Evolutionary conservation across 2,797 vertebrate species (phyloP), one percentile per base, ranked within the genome.

Genomic region (Spheniscus humboldti): DNA sequence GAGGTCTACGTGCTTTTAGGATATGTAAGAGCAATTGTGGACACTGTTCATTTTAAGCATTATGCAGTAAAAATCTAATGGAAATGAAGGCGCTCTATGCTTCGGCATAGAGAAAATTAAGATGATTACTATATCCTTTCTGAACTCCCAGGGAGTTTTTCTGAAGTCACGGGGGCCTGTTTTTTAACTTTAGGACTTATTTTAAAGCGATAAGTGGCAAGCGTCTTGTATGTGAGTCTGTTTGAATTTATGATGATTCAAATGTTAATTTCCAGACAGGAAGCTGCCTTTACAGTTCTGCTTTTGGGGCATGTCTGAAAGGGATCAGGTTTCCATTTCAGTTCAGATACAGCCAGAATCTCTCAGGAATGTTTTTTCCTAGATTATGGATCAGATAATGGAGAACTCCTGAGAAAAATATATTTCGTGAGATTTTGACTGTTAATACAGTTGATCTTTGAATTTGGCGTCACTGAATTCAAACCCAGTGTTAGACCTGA

Each of bases 241-340:
- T 86, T 88, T 86, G 96, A 94, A 94, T 96, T 92, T 95, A 92
- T 87, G 92, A 60, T 91, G 91, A 92, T 94, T 92, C 87, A 92
- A 82, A 93, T 92, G 92, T 90, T 96, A 94, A 97, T 95, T 97
- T 95, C 90, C 91, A 97, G 94, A 94, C 96, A 95, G 95, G 94
- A 96, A 95, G 75, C 72, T 95, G 86, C 86, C 78, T 94, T 92
- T 94, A 74, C 88, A 95, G 71, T 87, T 92, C 90, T 93, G 87
- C 73, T 95, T 97, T 90, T 78, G 93, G 89, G 78, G 67, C 86
- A 84, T 67, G 92, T 94, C 91, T 95, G 95, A 93, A 88, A 85
- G 31, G 64, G 52, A 41, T 93, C 76, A 31, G 25, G 23, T 97
- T 95, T 91, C 85, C 63, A 81, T 66, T 96, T 81, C 68, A 78